Evolutionary conservation across 1,140 invertebrate species (phyloP), one percentile per base, ranked within the genome.

Genomic region (Drosophila sucinea): DNA sequence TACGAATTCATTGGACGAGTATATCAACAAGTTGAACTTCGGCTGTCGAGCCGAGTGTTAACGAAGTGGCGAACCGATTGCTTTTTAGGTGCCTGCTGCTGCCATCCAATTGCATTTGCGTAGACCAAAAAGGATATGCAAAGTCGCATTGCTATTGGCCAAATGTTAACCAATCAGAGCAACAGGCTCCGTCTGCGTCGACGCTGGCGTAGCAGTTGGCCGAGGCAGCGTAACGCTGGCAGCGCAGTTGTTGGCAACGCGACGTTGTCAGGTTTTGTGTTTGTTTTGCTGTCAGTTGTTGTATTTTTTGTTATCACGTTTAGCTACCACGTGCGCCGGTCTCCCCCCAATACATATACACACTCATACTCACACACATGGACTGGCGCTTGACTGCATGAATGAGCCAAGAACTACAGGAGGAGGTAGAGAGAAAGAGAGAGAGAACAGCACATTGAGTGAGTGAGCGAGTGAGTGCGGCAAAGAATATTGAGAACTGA

Each of bases 231-330:
- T 25, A 30, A 33, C 69, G 38, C 44, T 47, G 70, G 58, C 73
- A 69, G 68, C 56, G 61, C 17, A 63, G 63, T 38, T 23, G 63
- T 40, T 64, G 68, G 57, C 60, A 58, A 58, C 56, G 40, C 67
- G 66, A 58, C 73, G 79, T 81, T 57, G 81, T 87, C 85, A 82
- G 85, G 80, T 89, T 89, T 89, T 90, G 73, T 89, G 86, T 90
- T 89, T 89, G 85, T 89, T 89, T 90, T 89, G 85, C 77, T 84
- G 85, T 61, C 80, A 78, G 84, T 89, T 73, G 84, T 77, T 79
- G 78, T 86, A 73, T 76, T 84, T 90, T 81, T 79, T 73, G 70
- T 73, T 90, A 91, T 91, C 90, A 91, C 90, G 90, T 91, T 91
- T 91, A 67, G 74, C 74, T 81, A 81, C 83, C 90, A 91, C 90